A percentile compares a stretch with the other conserved stretches of the same genome.
Conservation (phyloP, 2,113 vertebrate genomes). For the Ancistrus triradiatus region DNA sequence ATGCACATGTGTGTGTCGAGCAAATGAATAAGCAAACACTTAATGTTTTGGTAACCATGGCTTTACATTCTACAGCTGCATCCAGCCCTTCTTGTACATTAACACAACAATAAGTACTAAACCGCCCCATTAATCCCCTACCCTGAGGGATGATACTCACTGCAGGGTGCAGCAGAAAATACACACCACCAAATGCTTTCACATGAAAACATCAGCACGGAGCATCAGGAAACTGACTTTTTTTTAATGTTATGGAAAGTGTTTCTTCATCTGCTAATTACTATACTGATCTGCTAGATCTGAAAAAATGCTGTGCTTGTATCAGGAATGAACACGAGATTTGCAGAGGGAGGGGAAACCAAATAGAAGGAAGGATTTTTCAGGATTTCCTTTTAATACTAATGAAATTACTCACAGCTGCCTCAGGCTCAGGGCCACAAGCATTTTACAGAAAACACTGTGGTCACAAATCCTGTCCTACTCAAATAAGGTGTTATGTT, state of each 20-base stretch:
- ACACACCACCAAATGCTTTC: constrained; percentile 14
- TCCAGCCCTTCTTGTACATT: constrained; percentile 33
- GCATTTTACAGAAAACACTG: neutral
- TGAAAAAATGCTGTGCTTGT: neutral
- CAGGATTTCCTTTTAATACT: constrained; percentile 23
- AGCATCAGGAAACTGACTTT: too few species aligned
- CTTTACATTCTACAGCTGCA: constrained; percentile 20
- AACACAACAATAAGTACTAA: constrained; percentile 39
- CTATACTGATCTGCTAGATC: neutral
- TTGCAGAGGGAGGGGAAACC: neutral
- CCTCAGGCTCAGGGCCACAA: constrained; percentile 21
- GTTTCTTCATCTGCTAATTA: neutral
- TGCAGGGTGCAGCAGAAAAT: neutral
- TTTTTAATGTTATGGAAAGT: too few species aligned
- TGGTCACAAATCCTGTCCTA: neutral
- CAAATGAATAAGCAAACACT: neutral
- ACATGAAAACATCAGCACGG: constrained; percentile 1
- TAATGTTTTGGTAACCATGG: constrained; percentile 1
- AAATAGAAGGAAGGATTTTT: neutral
- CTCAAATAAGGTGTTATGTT: constrained; percentile 25
- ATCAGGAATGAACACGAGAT: neutral
- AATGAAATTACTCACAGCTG: constrained; percentile 46
- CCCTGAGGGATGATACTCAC: constrained; percentile 22
- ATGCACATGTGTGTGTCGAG: neutral
- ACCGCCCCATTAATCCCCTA: constrained; percentile 37